Conservation (phyloP, 1,140 invertebrate species). For the Aphidius ervi region DNA sequence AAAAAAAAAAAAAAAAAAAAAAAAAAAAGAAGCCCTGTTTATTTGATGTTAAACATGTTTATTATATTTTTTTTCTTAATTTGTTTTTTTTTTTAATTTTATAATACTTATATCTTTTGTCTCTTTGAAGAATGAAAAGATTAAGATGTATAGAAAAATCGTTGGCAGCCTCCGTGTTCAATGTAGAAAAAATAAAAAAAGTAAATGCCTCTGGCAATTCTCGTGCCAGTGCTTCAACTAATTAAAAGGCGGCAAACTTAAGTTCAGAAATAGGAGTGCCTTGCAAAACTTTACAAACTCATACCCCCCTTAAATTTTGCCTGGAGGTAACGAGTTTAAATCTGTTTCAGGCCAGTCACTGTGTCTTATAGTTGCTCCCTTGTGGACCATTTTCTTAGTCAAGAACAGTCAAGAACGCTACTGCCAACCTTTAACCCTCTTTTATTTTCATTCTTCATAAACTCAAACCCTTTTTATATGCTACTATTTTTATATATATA, state of each 20-base stretch:
- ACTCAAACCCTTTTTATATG: neutral
- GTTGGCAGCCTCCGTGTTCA: neutral
- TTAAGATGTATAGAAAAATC: neutral
- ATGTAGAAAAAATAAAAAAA: neutral
- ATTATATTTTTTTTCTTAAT: neutral
- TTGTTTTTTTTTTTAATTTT: too few species aligned
- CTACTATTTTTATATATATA: too few species aligned
- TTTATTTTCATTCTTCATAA: neutral
- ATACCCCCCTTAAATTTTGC: conserved; percentile 8
- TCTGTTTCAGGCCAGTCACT: conserved; percentile 51
- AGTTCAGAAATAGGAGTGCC: conserved; percentile 6
- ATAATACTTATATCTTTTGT: neutral
- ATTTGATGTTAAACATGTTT: too few species aligned
- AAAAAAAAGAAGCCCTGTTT: too few species aligned
- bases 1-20: too few species aligned
- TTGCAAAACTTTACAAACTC: neutral
- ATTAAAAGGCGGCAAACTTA: conserved; percentile 51
- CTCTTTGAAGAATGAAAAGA: neutral
- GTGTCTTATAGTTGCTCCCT: conserved; percentile 51
- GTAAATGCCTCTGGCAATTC: conserved; percentile 13
- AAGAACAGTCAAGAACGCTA: conserved; percentile 5
- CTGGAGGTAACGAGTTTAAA: conserved; percentile 52
- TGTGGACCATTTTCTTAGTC: conserved; percentile 46
- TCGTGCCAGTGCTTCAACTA: conserved; percentile 32
- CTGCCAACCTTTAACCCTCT: neutral